Evolutionary conservation across 2,113 vertebrate genomes (phyloP), one percentile per base, ranked within the genome.

Genomic region (Strix uralensis): DNA sequence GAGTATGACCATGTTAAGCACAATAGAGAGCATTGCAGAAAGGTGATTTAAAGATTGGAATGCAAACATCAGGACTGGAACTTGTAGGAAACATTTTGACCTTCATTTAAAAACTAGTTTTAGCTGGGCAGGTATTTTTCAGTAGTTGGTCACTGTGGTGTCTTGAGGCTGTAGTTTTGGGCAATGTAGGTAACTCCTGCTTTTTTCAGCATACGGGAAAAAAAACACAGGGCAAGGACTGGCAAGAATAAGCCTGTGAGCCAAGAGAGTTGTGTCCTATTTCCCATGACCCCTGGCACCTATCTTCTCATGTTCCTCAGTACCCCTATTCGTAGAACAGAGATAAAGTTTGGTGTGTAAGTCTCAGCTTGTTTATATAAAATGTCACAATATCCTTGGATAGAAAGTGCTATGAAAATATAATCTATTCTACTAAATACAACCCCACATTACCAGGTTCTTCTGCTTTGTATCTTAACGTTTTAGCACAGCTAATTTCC

Each of bases 241-340:
- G 66, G 62, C 58, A 80, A 40, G 71, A 81, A 67, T 17, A 32
- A 74, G 40, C 49, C 49, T 86, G 49, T 71, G 91, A 95, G 65
- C 46, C 51, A 42, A 38, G 69, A 86, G 63, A 71, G 7, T 38
- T 11, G 2, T 65, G 63, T 73, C 9, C n/a, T n/a, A 4, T 94
- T 97, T 97, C 95, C 92, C 95, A 93, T 46, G 88, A 96, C 90
- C 82, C 44, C 51, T 84, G 63, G 62, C 62, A 92, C 75, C 86
- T 73, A 57, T 44, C 71, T 86, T 49, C 75, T 94, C 82, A 29
- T 73, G 46, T 80, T 93, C 79, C 71, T 88, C 67, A 62, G 25
- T 66, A 80, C 20, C 54, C 80, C 63, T 95, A 29, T 94, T 86
- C 88, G 75, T 86, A 66, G 82, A 92, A 86, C 71, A 65, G 91